phyloP scores from a whole-genome alignment of 2,113 vertebrate species.

The Ondatra zibethicus region DNA sequence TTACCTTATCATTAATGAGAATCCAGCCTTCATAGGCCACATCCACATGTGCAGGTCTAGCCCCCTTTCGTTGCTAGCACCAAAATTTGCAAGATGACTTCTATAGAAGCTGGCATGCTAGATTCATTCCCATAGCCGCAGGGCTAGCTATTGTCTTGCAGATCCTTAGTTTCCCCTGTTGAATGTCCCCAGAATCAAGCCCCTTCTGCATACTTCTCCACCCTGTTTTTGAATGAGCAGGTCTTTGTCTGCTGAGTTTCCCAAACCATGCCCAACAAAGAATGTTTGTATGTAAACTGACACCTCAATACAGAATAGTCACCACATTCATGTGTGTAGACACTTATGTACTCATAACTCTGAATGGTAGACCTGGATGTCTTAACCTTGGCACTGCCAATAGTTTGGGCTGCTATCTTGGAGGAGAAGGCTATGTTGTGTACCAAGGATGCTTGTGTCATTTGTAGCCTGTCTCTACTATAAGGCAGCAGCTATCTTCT shows the following conservation, averaged over 20 bases:
- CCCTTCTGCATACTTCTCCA: background rate
- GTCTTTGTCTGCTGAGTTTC: background rate
- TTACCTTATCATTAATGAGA: background rate
- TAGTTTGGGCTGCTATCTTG: background rate
- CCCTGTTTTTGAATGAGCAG: background rate
- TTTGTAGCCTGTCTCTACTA: background rate
- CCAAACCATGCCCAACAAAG: background rate
- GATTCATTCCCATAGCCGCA: background rate
- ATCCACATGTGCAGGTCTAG: background rate
- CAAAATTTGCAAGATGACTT: background rate
- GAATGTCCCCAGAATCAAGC: background rate
- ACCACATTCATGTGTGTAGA: background rate
- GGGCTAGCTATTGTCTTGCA: background rate
- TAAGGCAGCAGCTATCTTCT: background rate
- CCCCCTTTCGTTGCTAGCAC: background rate
- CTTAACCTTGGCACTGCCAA: background rate
- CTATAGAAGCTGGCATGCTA: background rate
- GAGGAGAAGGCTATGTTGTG: background rate
- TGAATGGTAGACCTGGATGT: background rate
- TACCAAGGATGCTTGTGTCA: background rate
- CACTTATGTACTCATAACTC: background rate
- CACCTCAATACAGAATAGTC: background rate
- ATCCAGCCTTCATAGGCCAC: background rate
- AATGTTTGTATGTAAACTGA: background rate
- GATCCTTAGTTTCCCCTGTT: background rate